Conservation (phyloP, 92 coral and sea anemone species). For the Zoanthus gigantus region DNA sequence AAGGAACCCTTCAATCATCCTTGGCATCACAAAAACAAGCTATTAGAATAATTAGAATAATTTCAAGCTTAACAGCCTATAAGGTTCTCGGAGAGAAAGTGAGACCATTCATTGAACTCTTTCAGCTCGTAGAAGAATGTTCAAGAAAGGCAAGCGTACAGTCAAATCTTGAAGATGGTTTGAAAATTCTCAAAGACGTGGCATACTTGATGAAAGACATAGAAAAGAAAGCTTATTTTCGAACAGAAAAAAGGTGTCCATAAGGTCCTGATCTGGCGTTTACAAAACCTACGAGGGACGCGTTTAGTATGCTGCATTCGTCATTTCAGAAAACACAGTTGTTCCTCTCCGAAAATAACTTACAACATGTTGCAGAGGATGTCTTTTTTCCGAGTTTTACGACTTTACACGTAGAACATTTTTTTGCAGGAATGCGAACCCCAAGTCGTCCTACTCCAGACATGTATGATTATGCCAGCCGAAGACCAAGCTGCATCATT, state of each 20-base stretch:
- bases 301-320: constrained; percentile 55
- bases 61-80: constrained; percentile 54
- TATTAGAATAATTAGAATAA: constrained; percentile 51
- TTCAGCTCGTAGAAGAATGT: constrained; percentile 51
- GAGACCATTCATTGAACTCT: constrained; percentile 43
- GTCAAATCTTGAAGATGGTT: constrained; percentile 53
- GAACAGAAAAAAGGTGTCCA: constrained; percentile 62
- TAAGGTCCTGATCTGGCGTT: constrained; percentile 65
- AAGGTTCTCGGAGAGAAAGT: constrained; percentile 46
- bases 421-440: constrained; percentile 57
- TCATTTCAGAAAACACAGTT: constrained; percentile 45
- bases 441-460: constrained; percentile 65
- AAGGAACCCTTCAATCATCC: constrained; percentile 52
- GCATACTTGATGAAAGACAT: constrained; percentile 43
- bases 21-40: constrained; percentile 53
- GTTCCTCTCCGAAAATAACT: constrained; percentile 42
- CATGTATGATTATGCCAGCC: constrained; percentile 49
- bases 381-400: constrained; percentile 59
- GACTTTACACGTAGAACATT: constrained; percentile 59
- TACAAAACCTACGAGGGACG: constrained; percentile 61
- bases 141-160: neutral
- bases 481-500: constrained; percentile 59
- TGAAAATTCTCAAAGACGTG: constrained; percentile 49
- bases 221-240: constrained; percentile 48
- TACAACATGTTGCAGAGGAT: constrained; percentile 43